Base-by-base conservation (phyloP, 92 coral and sea anemone species). In the Zoanthus solanderi region DNA sequence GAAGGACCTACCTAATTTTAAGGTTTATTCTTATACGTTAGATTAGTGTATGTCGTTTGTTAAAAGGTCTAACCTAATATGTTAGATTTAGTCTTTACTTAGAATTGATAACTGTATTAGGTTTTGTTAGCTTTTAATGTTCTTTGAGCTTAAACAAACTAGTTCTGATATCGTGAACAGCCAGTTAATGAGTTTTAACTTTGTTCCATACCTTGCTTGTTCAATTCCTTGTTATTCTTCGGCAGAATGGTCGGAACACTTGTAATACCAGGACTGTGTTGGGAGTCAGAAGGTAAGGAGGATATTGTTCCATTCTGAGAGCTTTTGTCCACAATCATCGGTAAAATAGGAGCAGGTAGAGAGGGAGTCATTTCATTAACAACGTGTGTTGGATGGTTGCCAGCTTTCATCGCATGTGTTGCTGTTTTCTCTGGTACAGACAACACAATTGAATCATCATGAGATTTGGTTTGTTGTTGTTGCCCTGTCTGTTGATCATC, bases 251-350 rank as follows among this genome's bases (percentile, higher is more conserved):
- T 60, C 9, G 75, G 63, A 16, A 68, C 44, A 28, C 75, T 13
- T 17, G 85, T 63, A 34, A 81, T 63, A 0, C 74, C 85, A 31
- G 31, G 85, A 42, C 46, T 73, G 12, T 81, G 75, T 30, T 46
- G 0, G 23, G 85, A 71, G 18, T 81, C 85, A 65, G 85, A 37
- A 9, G 85, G 85, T 28, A 81, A 17, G 30, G 85, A 81, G 4
- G 75, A 34, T 42, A 81, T 81, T 18, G 75, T 37, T 30, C 56
- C 85, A 52, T 65, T 81, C 45, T 63, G 75, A 23, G 73, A 65
- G 18, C 46, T 73, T 53, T 81, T 71, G 44, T 81, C 58, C 44
- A 65, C 18, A 11, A 66, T 46, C 23, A 81, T 71, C 47, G 85
- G 85, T 18, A 81, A 65, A 17, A 65, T 12, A 3, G 85, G 85